Evolutionary conservation across 2,113 vertebrate species (phyloP), one percentile per base, ranked within the genome.

Genomic region (Ammodytes marinus): DNA sequence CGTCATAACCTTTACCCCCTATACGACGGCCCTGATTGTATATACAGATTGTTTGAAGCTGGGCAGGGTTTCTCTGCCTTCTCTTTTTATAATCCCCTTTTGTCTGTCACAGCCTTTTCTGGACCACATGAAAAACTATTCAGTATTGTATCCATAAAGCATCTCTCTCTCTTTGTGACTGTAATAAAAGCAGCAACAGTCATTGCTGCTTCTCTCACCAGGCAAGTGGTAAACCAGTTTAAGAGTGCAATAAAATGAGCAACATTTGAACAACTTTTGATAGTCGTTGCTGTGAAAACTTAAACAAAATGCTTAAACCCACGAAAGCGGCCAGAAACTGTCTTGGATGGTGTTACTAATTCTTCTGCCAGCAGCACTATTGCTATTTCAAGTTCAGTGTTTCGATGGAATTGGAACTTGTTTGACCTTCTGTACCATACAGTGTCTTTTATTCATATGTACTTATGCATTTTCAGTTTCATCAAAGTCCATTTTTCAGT

Each of bases 171-270:
- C 27, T 27, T 27, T 27, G 27, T 55, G 42, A 46, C 52, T 0
- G 50, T 2, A 60, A 17, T 69, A 9, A 69, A 69, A 54, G 10
- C 9, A 54, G 65, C 75, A 37, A 45, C 64, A 17, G 65, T 45
- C 27, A 15, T 19, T n/a, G 35, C 17, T 8, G 46, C 69, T 50
- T 43, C 45, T 52, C 52, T 66, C 60, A 42, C 49, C 53, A 40
- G 15, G 55, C 67, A 46, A 19, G 53, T 54, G 60, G 27, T 58
- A 69, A 83, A 74, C 43, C 37, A n/a, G 46, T 69, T 84, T 37
- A 52, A 69, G 27, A 74, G 65, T 50, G 35, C 55, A 68, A 39
- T 76, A n/a, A 61, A 74, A 78, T 55, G 14, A 73, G 39, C 4
- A 27, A 27, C 27, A 27, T 27, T 47, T 8, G 57, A 78, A 54